Conservation (phyloP, 2,888 invertebrate species). For the Temnothorax rugatulus region DNA sequence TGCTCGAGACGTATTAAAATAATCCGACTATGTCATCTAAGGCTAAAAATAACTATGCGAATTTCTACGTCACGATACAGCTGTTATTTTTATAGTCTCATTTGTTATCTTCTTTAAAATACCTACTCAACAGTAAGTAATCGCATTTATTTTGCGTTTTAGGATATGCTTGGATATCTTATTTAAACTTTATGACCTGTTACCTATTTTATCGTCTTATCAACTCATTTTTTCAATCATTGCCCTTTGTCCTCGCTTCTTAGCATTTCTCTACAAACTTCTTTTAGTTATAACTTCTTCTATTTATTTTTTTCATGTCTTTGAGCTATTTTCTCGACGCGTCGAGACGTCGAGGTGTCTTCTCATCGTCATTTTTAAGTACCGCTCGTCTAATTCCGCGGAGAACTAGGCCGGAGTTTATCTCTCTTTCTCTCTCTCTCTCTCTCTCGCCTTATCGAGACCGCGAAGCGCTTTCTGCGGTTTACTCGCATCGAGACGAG, state of each 20-base stretch:
- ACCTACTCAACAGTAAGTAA: not conserved
- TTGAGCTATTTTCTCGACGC: not conserved
- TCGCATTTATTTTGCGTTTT: not conserved
- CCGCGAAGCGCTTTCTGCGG: slow-evolving; percentile 23
- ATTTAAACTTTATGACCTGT: not conserved
- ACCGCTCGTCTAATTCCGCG: not conserved
- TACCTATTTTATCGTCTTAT: not conserved
- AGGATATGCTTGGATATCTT: not conserved
- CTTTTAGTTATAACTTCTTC: not conserved
- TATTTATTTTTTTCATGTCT: not conserved
- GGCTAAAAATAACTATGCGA: not conserved
- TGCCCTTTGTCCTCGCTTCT: not conserved
- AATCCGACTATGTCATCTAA: not conserved
- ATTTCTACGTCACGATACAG: not conserved
- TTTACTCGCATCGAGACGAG: slow-evolving; percentile 34
- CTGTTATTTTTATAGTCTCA: slow-evolving; percentile 1
- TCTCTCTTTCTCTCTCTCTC: not conserved
- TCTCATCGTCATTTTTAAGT: not conserved
- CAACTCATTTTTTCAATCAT: not conserved
- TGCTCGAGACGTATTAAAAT: not conserved
- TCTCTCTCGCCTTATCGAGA: slow-evolving; percentile 2
- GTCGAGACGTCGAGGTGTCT: not conserved
- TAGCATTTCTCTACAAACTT: not conserved
- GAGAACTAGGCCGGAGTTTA: slow-evolving; percentile 24
- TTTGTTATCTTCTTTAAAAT: not conserved